Base-by-base conservation (phyloP, 2,797 vertebrate species). In the Carduelis carduelis region DNA sequence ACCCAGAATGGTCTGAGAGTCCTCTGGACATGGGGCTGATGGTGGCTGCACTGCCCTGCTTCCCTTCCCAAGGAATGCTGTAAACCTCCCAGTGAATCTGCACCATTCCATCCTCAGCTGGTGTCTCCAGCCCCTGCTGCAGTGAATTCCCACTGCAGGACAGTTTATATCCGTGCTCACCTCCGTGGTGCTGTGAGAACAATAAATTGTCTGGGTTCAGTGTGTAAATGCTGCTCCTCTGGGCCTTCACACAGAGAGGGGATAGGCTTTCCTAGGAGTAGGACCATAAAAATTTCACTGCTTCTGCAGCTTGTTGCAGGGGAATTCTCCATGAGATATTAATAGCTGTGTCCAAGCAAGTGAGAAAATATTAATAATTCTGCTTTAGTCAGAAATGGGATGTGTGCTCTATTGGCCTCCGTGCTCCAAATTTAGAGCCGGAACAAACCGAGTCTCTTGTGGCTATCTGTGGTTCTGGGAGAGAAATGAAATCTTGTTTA, bases 401-500 rank as follows among this genome's bases (percentile, higher is more conserved):
- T 63, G 68, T 61, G 47, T 90, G 64, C 87, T 81, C 63, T 72
- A 1, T 90, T 63, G 71, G 61, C 89, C 82, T 92, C 60, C 24
- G 3, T 37, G 63, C 21, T 95, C 77, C 91, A 93, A 74, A 92
- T 93, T 92, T 89, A 95, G 84, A 91, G 64, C 84, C 19, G 18
- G 74, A 94, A 89, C 60, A 93, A 91, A 63, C 1, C 0, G 18
- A 72, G 56, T 83, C 80, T 93, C 50, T 53, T 57, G 83, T 82
- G 82, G 78, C 44, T 60, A 26, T 90, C 83, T 87, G 82, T 82
- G 77, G 6, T 83, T 66, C 83, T 60, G 64, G 49, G 35, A 68
- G 44, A 60, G 72, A 89, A 87, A 93, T 60, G 82, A 93, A 93
- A 74, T 70, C 86, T 74, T 91, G 72, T 92, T 94, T 93, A 83